Conservation (phyloP, 2,113 vertebrate species). For the Hoplias malabaricus region DNA sequence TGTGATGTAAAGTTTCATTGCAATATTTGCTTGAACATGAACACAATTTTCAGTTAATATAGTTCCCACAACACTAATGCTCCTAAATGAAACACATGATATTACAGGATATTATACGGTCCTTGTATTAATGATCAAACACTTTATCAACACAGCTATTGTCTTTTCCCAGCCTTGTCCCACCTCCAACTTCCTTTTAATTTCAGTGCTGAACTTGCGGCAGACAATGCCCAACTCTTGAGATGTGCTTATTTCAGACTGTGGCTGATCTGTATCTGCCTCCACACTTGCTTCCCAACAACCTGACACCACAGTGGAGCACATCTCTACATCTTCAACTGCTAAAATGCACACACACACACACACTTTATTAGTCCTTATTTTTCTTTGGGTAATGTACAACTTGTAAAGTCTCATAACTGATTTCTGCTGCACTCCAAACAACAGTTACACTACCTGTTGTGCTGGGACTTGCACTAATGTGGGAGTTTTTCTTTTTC, state of each 20-base stretch:
- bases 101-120: too few relatives aligned
- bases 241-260: conserved; percentile 37
- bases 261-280: conserved; percentile 48
- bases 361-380: neutral
- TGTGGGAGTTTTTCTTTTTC: conserved; percentile 19
- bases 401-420: neutral
- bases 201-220: conserved; percentile 78
- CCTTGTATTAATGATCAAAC: too few relatives aligned
- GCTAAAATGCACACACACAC: conserved; percentile 29
- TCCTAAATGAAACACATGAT: too few relatives aligned
- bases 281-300: conserved; percentile 52
- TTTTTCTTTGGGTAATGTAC: neutral
- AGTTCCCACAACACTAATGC: too few relatives aligned
- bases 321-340: conserved; percentile 48
- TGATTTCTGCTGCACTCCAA: neutral
- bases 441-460: conserved; percentile 30
- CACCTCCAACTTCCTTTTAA: conserved; percentile 82
- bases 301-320: conserved; percentile 44
- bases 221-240: conserved; percentile 65
- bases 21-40: too few relatives aligned
- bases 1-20: too few relatives aligned
- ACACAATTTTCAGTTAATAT: too few relatives aligned
- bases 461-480: conserved; percentile 7
- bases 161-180: conserved; percentile 14
- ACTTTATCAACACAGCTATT: too few relatives aligned